These are phyloP conservation scores for Oryzias celebensis DNA, from an alignment of 2,113 vertebrate genomes.

Conservation along the genomic window DNA sequence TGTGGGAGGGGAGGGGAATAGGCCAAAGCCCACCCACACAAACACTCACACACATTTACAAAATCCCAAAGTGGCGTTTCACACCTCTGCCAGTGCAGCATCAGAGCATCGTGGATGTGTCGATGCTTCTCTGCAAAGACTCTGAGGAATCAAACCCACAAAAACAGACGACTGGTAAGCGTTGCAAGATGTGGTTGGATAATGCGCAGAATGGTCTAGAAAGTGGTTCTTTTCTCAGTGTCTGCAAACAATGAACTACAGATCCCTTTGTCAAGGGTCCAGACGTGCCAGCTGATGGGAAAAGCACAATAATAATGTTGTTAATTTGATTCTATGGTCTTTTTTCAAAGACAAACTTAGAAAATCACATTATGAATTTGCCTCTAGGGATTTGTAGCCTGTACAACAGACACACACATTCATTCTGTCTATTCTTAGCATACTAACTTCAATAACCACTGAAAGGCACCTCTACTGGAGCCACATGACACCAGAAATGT, in stretches of 20 bases:
- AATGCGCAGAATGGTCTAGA: not conserved
- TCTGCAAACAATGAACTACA: not conserved
- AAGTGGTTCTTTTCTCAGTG: not conserved
- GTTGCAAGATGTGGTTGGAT: not conserved
- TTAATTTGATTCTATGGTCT: constrained; percentile 5
- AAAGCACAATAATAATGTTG: not conserved
- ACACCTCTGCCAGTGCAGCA: constrained; percentile 57
- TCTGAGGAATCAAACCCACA: constrained; percentile 31
- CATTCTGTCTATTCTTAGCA: not conserved
- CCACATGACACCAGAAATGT: too few species aligned
- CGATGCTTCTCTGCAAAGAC: constrained; percentile 32
- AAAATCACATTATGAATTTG: constrained; percentile 10
- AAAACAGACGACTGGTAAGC: constrained; percentile 20
- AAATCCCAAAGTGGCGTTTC: constrained; percentile 63
- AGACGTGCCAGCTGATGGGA: not conserved
- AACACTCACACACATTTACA: constrained; percentile 24
- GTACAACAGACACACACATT: not conserved
- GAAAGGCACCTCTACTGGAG: too few species aligned
- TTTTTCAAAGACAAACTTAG: constrained; percentile 16
- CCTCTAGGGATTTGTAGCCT: not conserved
- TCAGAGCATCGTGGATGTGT: constrained; percentile 41
- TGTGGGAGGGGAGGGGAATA: constrained; percentile 79
- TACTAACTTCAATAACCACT: not conserved
- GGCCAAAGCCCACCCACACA: constrained; percentile 69
- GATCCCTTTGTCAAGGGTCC: not conserved